Evolutionary conservation across 2,797 vertebrate genomes (phyloP).

Genomic region (Zenarchopterus dispar): DNA sequence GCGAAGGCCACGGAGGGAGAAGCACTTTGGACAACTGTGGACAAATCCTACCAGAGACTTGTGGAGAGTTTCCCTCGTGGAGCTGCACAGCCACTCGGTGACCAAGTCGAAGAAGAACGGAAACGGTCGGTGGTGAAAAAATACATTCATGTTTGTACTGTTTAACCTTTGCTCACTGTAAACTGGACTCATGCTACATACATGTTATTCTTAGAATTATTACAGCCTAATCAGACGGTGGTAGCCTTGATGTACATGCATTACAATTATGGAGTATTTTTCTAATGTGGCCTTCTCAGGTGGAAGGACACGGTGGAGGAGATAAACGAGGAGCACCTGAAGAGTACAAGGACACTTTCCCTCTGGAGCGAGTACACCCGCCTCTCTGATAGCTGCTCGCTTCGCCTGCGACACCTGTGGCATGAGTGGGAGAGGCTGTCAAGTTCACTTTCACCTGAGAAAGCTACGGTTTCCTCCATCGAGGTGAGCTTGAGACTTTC

Average conservation of each 20-base stretch:
- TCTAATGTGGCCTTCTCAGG: constrained; percentile 66
- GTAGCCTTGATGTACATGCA: no score
- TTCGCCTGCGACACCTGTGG: constrained; percentile 65
- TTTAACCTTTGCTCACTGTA: no score
- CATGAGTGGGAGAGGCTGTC: constrained; percentile 75
- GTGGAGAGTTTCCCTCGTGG: constrained; percentile 42
- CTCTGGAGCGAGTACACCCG: constrained; percentile 82
- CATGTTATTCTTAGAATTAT: no score
- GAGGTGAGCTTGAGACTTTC: constrained; percentile 49
- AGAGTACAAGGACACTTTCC: constrained; percentile 60
- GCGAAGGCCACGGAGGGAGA: constrained; percentile 74
- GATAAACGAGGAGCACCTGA: constrained; percentile 72
- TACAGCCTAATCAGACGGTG: no score
- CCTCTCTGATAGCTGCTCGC: constrained; percentile 52
- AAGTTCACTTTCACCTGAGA: constrained; percentile 61
- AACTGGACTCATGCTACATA: no score
- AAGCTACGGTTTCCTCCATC: constrained; percentile 43
- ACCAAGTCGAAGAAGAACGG: constrained; percentile 63
- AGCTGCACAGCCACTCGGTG: constrained; percentile 46
- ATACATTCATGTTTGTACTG: not conserved
- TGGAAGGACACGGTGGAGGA: constrained; percentile 80
- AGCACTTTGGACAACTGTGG: constrained; percentile 71
- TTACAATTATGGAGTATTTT: not conserved
- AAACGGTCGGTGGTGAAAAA: constrained; percentile 61
- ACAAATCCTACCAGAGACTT: constrained; percentile 56